Evolutionary conservation across 2,113 vertebrate species (phyloP).

Genomic region (Prietella phreatophila): DNA sequence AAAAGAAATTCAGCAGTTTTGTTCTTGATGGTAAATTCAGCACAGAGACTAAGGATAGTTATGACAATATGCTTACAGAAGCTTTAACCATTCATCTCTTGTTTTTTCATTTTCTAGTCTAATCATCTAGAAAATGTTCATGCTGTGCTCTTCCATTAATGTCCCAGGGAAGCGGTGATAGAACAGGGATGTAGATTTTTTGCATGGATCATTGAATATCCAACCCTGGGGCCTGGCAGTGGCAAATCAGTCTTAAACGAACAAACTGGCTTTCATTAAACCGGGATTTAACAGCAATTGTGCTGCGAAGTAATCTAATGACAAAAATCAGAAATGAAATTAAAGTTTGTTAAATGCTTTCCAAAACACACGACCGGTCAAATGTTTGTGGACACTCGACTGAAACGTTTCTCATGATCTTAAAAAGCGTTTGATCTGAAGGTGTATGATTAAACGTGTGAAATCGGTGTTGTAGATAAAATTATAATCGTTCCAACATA

Average conservation of each 20-base stretch:
- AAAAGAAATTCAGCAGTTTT: neutral
- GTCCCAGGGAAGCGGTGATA: conserved; percentile 9
- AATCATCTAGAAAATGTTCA: conserved; percentile 25
- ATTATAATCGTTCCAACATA: no score
- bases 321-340: neutral
- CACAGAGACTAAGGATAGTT: neutral
- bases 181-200: neutral
- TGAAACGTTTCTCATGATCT: no score
- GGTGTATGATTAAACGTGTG: no score
- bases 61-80: neutral
- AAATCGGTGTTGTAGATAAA: no score
- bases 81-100: neutral
- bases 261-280: neutral
- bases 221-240: neutral
- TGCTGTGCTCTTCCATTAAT: conserved; percentile 26
- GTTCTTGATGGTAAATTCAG: neutral
- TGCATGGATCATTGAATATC: conserved; percentile 12
- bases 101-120: neutral
- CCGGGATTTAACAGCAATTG: neutral
- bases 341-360: neutral
- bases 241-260: neutral
- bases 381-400: no score
- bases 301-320: neutral
- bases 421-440: no score
- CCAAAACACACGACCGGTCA: no score